A percentile compares a stretch with the other conserved stretches of the same genome.
Evolutionary conservation across 1,140 invertebrate genomes (phyloP).

Genomic region (Paraescarpia echinospica): DNA sequence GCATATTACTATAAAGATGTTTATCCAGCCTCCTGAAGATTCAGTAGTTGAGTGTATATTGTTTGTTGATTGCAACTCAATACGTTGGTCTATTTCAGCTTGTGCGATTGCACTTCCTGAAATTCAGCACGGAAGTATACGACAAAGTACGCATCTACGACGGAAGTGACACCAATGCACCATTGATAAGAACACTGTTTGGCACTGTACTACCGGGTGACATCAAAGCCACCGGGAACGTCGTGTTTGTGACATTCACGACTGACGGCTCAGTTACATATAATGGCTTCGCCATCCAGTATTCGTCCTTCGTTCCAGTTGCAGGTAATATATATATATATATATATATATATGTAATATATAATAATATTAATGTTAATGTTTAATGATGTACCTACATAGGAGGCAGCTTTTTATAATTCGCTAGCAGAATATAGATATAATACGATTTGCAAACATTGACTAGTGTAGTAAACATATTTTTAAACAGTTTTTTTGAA

Average conservation of each 20-base stretch:
- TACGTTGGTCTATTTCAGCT: background rate
- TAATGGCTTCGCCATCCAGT: background rate
- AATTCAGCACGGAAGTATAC: background rate
- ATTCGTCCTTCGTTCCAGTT: background rate
- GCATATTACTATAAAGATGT: too few species aligned
- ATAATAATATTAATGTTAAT: too few species aligned
- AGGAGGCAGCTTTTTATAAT: too few species aligned
- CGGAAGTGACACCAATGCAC: background rate
- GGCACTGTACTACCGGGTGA: background rate
- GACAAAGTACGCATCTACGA: background rate
- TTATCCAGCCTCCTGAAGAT: too few species aligned
- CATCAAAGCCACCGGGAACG: background rate
- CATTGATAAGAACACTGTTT: background rate
- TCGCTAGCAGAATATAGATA: too few species aligned
- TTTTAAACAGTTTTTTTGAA: too few species aligned
- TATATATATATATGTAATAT: too few species aligned
- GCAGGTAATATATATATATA: too few species aligned
- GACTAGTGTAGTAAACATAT: too few species aligned
- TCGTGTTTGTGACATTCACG: background rate
- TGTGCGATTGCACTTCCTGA: background rate
- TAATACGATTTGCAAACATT: too few species aligned
- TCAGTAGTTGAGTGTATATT: too few species aligned
- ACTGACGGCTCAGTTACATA: background rate
- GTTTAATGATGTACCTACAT: background rate
- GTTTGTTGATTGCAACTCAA: background rate